Conservation (phyloP, 2,797 vertebrate genomes). For the Pristis pectinata region DNA sequence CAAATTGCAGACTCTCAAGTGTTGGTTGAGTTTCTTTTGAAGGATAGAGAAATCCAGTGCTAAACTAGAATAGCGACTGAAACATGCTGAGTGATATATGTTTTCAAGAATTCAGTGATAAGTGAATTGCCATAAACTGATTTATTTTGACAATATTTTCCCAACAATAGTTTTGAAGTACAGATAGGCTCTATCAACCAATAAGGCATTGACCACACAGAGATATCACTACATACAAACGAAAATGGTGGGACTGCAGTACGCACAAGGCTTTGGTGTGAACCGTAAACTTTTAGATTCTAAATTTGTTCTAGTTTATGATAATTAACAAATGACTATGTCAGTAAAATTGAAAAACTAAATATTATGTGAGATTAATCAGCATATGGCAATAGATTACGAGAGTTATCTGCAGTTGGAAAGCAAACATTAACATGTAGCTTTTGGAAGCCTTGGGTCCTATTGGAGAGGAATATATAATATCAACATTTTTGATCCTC, state of each 20-base stretch:
- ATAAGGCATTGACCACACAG: background rate
- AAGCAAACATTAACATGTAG: background rate
- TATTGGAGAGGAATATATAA: background rate
- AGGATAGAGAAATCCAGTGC: background rate
- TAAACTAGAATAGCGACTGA: background rate
- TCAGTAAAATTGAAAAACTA: background rate
- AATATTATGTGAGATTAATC: background rate
- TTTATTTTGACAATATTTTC: constrained; percentile 3
- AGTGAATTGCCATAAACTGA: background rate
- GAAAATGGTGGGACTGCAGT: background rate
- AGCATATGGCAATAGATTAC: background rate
- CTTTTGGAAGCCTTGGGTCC: background rate
- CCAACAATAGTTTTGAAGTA: constrained; percentile 10
- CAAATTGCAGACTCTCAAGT: background rate
- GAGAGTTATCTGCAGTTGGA: background rate
- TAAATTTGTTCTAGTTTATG: background rate
- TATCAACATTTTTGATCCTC: background rate
- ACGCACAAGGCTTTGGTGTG: background rate
- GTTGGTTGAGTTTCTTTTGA: background rate
- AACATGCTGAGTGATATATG: background rate
- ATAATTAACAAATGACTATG: background rate
- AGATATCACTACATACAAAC: background rate
- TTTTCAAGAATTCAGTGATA: background rate
- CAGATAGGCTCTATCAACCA: background rate
- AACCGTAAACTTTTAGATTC: background rate